Conservation (phyloP, 53 echinoderm and acorn worm species). For the Zoroaster sp. region DNA sequence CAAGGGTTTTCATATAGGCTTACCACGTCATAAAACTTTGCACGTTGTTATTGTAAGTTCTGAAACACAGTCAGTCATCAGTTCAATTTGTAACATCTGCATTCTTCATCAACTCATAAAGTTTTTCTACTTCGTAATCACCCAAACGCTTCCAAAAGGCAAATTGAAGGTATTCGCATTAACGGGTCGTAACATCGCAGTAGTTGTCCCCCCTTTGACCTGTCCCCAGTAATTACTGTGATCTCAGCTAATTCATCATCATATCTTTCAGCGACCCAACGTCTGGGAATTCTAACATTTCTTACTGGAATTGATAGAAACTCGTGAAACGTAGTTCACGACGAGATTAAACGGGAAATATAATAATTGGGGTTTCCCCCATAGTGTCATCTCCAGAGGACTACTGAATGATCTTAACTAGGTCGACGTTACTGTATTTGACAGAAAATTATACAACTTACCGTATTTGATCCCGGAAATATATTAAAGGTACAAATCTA, state of each 20-base stretch:
- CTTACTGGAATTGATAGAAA: not conserved
- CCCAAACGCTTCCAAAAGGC: not conserved
- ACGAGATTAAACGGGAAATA: not conserved
- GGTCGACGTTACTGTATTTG: too few species aligned
- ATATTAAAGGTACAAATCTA: too few species aligned
- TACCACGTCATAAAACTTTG: too few species aligned
- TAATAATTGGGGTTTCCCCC: not conserved
- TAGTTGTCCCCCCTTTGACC: not conserved
- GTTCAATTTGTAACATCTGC: not conserved
- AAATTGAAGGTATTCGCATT: not conserved
- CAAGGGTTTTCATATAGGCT: too few species aligned
- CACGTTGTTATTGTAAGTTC: not conserved
- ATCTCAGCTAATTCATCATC: slow-evolving; percentile 28
- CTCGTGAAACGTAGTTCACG: not conserved
- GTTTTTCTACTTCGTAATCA: not conserved
- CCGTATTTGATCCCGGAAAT: too few species aligned
- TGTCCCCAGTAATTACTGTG: slow-evolving; percentile 1
- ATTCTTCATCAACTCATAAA: not conserved
- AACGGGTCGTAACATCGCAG: not conserved
- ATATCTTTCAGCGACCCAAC: not conserved
- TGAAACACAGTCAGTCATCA: not conserved
- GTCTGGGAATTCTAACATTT: not conserved
- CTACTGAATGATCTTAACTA: not conserved
- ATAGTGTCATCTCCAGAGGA: not conserved
- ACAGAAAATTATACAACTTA: too few species aligned